These are phyloP conservation scores for Armadillidium nasatum DNA, from an alignment of 1,140 invertebrate species.

Conservation along the genomic window DNA sequence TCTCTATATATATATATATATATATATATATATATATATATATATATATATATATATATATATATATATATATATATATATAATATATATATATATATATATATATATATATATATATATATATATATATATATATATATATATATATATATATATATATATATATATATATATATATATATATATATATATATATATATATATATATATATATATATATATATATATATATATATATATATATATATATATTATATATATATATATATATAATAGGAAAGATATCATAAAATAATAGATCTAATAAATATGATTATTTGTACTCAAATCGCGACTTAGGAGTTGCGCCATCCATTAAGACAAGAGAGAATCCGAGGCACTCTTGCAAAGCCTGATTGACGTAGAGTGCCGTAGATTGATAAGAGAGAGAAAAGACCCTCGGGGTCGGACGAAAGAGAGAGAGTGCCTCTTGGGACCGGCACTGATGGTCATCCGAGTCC, in stretches of 20 bases:
- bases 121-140: too few species aligned
- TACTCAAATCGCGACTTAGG: not conserved
- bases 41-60: too few species aligned
- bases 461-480: not conserved
- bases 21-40: too few species aligned
- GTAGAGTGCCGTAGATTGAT: not conserved
- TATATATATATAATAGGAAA: too few species aligned
- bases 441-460: not conserved
- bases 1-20: too few species aligned
- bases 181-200: not conserved
- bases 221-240: not conserved
- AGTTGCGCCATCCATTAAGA: not conserved
- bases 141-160: not conserved
- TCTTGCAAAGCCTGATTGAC: slow-evolving; percentile 3
- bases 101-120: too few species aligned
- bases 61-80: too few species aligned
- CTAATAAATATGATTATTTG: too few species aligned
- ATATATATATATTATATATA: not conserved
- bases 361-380: not conserved
- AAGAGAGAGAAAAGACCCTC: slow-evolving; percentile 6
- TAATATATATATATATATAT: too few species aligned
- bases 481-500: not conserved
- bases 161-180: not conserved
- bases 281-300: too few species aligned
- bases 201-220: not conserved